phyloP scores from a whole-genome alignment of 2,888 invertebrate genomes.

The Aleiodes leptofemur region DNA sequence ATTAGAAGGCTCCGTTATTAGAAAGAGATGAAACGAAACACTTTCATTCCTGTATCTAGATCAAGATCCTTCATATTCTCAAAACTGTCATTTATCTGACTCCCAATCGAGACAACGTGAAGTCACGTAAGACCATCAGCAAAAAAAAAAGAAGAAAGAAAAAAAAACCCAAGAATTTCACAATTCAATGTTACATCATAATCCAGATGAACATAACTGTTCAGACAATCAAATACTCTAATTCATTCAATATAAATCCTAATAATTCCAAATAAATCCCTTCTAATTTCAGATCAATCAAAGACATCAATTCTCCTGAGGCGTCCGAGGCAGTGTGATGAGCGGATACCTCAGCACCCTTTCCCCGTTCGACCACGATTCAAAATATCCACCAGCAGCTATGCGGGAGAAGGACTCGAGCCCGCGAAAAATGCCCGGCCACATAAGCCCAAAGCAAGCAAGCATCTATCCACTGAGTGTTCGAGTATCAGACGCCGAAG shows the following conservation, averaged over 20 bases:
- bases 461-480: constrained; percentile 83
- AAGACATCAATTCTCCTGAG: neutral
- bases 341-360: constrained; percentile 75
- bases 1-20: constrained; percentile 1
- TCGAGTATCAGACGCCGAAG: constrained; percentile 78
- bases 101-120: neutral
- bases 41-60: constrained; percentile 26
- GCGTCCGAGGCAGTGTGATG: constrained; percentile 69
- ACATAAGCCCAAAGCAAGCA: constrained; percentile 84
- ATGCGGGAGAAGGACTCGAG: constrained; percentile 95
- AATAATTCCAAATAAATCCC: neutral
- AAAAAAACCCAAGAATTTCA: neutral
- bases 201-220: too few species aligned
- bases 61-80: constrained; percentile 5
- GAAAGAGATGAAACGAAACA: neutral
- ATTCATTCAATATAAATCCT: neutral
- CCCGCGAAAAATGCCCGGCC: constrained; percentile 89
- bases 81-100: constrained; percentile 2
- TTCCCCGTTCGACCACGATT: constrained; percentile 73
- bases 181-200: neutral
- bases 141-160: neutral
- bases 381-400: constrained; percentile 78
- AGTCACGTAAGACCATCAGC: neutral
- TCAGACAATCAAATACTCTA: neutral
- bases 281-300: neutral